Conservation (phyloP, 53 echinoderm and acorn worm species). For the Hippasteria phrygiana region DNA sequence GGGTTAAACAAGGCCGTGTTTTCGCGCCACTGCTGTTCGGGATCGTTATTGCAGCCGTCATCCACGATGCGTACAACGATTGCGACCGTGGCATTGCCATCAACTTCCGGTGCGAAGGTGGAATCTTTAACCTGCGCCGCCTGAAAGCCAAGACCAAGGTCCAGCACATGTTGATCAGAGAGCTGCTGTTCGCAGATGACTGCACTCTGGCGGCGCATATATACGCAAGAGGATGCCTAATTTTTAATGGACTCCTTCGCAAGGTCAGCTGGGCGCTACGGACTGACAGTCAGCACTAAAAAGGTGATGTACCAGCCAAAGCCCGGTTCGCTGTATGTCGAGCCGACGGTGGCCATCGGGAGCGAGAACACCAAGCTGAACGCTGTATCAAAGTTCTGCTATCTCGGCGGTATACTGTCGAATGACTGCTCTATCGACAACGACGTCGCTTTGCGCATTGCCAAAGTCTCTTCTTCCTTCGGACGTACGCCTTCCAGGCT, state of each 20-base stretch:
- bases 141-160: constrained; percentile 7
- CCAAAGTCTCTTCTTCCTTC: too few species aligned
- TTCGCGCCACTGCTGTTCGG: constrained; percentile 18
- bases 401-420: background rate
- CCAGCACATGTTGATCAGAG: too few species aligned
- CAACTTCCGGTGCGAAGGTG: background rate
- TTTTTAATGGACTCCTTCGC: background rate
- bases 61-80: background rate
- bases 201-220: background rate
- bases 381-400: background rate
- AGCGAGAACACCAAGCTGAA: background rate
- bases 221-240: background rate
- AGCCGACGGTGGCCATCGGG: background rate
- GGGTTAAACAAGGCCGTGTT: constrained; percentile 29
- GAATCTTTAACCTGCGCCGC: too few species aligned
- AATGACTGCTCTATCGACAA: background rate
- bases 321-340: background rate
- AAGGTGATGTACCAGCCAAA: background rate
- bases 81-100: background rate
- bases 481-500: too few species aligned
- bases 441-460: background rate
- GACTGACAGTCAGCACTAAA: constrained; percentile 5
- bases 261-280: background rate
- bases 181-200: background rate
- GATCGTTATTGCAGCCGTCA: background rate